These are phyloP conservation scores for Channa maculata DNA, from an alignment of 2,113 vertebrate species.

Conservation along the genomic window DNA sequence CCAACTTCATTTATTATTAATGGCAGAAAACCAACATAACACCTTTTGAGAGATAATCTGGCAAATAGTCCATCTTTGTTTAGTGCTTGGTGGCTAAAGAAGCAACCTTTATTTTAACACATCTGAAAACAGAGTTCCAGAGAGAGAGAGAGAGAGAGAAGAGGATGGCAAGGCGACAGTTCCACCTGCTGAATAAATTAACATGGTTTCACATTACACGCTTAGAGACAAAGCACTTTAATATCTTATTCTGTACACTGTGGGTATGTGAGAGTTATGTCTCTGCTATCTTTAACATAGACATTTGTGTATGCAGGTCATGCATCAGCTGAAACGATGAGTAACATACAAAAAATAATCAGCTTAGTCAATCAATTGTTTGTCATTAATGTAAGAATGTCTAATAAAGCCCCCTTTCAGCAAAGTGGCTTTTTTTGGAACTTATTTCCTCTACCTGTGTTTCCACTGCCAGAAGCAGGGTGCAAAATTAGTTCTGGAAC, in stretches of 20 bases:
- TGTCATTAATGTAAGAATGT: no score
- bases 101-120: conserved; percentile 19
- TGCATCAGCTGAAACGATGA: neutral
- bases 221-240: conserved; percentile 1
- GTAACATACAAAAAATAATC: no score
- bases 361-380: no score
- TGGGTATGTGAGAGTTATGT: conserved; percentile 4
- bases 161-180: conserved; percentile 18
- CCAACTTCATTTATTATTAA: neutral
- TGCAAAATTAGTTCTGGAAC: no score
- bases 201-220: conserved; percentile 58
- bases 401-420: no score
- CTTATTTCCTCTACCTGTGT: no score
- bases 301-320: neutral
- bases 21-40: neutral
- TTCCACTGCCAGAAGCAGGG: no score
- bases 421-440: no score
- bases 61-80: conserved; percentile 3
- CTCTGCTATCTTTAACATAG: neutral
- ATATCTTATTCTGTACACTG: conserved; percentile 11
- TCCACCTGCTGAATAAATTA: conserved; percentile 68
- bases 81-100: neutral
- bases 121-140: conserved; percentile 13
- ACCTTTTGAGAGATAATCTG: neutral
- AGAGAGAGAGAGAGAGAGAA: conserved; percentile 9